Evolutionary conservation across 2,797 vertebrate genomes (phyloP).

Genomic region (Micrastur ruficollis): DNA sequence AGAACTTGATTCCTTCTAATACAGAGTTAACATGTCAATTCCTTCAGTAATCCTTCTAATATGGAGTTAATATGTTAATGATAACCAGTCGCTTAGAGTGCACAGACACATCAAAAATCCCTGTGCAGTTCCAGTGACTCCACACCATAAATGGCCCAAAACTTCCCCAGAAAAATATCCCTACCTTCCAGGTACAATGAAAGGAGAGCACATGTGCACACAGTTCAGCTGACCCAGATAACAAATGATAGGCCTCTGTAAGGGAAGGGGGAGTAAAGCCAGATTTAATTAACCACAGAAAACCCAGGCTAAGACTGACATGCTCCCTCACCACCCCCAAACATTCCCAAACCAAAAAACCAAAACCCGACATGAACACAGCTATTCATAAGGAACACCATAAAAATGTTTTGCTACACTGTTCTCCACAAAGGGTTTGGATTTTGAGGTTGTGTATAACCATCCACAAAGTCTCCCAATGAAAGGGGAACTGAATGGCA

Average conservation of each 20-base stretch:
- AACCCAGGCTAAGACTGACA: constrained; percentile 3
- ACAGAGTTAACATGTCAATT: neutral
- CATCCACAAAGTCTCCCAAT: constrained; percentile 6
- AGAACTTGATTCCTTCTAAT: neutral
- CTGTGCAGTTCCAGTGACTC: neutral
- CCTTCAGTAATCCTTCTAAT: neutral
- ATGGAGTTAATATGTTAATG: neutral
- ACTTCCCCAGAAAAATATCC: neutral
- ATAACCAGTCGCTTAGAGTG: neutral
- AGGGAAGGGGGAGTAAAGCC: neutral
- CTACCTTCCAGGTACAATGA: neutral
- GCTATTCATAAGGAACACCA: constrained; percentile 39
- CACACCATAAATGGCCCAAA: neutral
- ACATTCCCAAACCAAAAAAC: neutral
- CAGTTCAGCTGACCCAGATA: neutral
- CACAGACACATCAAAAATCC: neutral
- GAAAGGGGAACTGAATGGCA: neutral
- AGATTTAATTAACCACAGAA: constrained; percentile 57
- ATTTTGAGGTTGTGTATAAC: constrained; percentile 26
- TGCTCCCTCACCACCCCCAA: neutral
- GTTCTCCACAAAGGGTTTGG: constrained; percentile 4
- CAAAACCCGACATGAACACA: neutral
- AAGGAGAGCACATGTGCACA: neutral
- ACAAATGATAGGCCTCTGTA: neutral
- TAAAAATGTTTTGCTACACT: constrained; percentile 34